These are phyloP conservation scores for Alfaro cultratus DNA, from an alignment of 2,797 vertebrate genomes.

Conservation along the genomic window DNA sequence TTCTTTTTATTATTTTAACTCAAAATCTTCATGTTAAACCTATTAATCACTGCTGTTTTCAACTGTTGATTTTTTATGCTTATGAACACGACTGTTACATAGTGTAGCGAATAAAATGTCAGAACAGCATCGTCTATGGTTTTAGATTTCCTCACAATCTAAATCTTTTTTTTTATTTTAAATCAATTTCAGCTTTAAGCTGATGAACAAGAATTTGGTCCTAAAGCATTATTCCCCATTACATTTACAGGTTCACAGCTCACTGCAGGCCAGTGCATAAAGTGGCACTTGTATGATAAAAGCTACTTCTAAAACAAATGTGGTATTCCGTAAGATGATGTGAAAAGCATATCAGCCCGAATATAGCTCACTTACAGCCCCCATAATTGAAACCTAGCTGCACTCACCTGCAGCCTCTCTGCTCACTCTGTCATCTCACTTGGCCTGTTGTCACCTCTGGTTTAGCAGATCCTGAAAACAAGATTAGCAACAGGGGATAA, in stretches of 20 bases:
- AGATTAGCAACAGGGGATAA: not conserved
- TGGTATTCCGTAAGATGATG: constrained; percentile 46
- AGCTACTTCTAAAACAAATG: constrained; percentile 43
- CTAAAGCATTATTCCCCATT: constrained; percentile 18
- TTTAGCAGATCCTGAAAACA: constrained; percentile 4
- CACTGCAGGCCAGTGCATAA: constrained; percentile 34
- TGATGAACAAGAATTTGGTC: constrained; percentile 19
- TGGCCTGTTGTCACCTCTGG: constrained; percentile 4
- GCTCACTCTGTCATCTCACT: constrained; percentile 15
- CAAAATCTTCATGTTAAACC: not conserved
- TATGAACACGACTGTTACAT: not conserved
- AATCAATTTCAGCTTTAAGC: constrained; percentile 4
- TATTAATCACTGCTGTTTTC: not conserved
- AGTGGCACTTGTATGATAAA: constrained; percentile 53
- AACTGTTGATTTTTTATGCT: not conserved
- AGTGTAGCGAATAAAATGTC: not conserved
- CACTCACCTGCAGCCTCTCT: constrained; percentile 47
- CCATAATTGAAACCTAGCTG: constrained; percentile 37
- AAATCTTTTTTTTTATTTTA: not conserved
- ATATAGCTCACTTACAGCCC: constrained; percentile 51
- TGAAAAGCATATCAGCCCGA: constrained; percentile 56
- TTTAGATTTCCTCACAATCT: not conserved
- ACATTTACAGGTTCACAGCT: constrained; percentile 25
- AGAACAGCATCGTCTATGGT: not conserved
- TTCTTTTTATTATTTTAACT: not conserved